These are phyloP conservation scores for Acanthosepion lycidas DNA, from an alignment of 2,888 invertebrate genomes.

Conservation along the genomic window DNA sequence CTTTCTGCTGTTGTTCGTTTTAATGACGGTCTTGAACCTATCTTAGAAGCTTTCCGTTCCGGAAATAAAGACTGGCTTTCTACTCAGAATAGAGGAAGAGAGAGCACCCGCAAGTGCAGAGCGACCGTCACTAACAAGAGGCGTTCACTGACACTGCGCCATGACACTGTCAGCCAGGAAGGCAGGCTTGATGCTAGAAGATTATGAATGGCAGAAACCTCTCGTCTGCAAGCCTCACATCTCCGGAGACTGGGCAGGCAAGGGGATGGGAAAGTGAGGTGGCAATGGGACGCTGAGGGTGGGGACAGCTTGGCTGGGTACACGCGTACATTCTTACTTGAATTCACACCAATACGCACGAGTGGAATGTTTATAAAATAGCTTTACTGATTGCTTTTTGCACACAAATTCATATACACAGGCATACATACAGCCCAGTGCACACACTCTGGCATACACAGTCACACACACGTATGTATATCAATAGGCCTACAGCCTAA, in stretches of 20 bases:
- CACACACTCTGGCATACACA: background rate
- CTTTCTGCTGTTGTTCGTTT: conserved; percentile 40
- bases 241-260: background rate
- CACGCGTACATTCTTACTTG: background rate
- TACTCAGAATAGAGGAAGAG: background rate
- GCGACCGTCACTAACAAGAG: background rate
- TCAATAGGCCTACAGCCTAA: too few relatives aligned
- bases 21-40: conserved; percentile 45
- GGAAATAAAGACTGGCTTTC: conserved; percentile 43
- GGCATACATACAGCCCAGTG: background rate
- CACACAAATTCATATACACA: background rate
- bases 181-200: background rate
- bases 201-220: background rate
- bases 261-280: background rate
- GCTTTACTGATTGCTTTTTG: background rate
- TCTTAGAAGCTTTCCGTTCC: conserved; percentile 41
- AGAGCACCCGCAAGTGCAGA: background rate
- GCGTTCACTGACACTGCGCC: background rate
- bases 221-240: background rate
- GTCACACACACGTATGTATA: background rate
- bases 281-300: background rate
- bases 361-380: background rate
- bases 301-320: background rate
- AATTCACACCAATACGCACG: background rate
- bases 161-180: background rate